Conservation (phyloP, 1,140 invertebrate genomes). For the Scaptomyza graminum region DNA sequence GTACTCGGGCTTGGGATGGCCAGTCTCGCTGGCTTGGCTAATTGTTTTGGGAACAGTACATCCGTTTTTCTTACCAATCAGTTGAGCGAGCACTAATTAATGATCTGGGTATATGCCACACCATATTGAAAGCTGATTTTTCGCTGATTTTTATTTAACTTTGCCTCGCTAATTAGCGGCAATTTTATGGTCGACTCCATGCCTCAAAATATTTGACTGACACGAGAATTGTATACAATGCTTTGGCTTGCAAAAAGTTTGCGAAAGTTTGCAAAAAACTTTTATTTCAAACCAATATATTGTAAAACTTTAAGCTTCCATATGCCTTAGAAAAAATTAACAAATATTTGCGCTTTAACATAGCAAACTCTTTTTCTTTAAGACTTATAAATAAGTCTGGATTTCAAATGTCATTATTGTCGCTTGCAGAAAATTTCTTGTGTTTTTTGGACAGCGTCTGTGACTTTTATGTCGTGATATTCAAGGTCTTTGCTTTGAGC, state of each 20-base stretch:
- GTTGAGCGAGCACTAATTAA: constrained; percentile 67
- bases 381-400: not conserved
- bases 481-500: too few relatives aligned
- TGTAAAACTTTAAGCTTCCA: too few relatives aligned
- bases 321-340: too few relatives aligned
- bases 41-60: constrained; percentile 58
- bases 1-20: constrained; percentile 19
- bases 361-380: too few relatives aligned
- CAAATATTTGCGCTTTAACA: too few relatives aligned
- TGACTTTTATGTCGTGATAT: too few relatives aligned
- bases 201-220: not conserved
- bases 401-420: not conserved
- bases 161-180: constrained; percentile 63
- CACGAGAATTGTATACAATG: not conserved
- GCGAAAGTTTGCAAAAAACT: too few relatives aligned
- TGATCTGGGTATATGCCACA: constrained; percentile 71
- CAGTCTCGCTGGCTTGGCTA: constrained; percentile 57
- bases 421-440: not conserved
- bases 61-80: constrained; percentile 66
- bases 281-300: too few relatives aligned
- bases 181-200: constrained; percentile 32
- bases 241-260: not conserved
- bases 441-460: too few relatives aligned
- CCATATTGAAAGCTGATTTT: constrained; percentile 63
- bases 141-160: constrained; percentile 70